Evolutionary conservation across 2,888 invertebrate genomes (phyloP).

Genomic region (Harpalus rufipes): DNA sequence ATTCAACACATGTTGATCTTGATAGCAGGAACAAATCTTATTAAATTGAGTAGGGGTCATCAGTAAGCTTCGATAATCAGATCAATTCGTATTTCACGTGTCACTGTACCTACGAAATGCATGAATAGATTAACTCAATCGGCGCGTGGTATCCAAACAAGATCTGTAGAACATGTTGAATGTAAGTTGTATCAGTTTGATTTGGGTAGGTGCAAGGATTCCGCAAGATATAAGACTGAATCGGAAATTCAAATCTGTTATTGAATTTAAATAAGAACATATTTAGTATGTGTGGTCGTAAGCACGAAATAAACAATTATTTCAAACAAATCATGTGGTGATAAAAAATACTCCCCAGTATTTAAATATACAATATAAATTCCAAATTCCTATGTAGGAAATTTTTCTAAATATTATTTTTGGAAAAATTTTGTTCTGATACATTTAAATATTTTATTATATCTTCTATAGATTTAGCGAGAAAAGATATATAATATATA

Average conservation of each 20-base stretch:
- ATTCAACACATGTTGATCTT: constrained; percentile 48
- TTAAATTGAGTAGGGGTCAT: constrained; percentile 42
- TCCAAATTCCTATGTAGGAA: no score
- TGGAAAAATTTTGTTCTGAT: no score
- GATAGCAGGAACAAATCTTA: constrained; percentile 36
- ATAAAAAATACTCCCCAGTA: no score
- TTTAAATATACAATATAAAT: no score
- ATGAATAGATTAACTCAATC: constrained; percentile 35
- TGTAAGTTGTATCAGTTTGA: neutral
- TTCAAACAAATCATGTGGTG: no score
- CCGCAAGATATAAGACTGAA: neutral
- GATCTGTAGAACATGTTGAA: constrained; percentile 50
- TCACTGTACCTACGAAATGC: constrained; percentile 49
- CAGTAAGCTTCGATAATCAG: constrained; percentile 54
- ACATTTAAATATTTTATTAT: no score
- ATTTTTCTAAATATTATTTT: no score
- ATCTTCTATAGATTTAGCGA: no score
- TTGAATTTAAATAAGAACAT: no score
- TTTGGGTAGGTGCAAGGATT: neutral
- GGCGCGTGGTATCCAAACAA: constrained; percentile 33
- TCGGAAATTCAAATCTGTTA: neutral
- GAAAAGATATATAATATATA: no score
- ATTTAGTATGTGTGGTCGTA: no score
- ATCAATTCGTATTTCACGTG: constrained; percentile 49
- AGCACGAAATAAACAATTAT: no score